Evolutionary conservation across 2,888 invertebrate genomes (phyloP), one percentile per base, ranked within the genome.

Genomic region (Metalampra italica): DNA sequence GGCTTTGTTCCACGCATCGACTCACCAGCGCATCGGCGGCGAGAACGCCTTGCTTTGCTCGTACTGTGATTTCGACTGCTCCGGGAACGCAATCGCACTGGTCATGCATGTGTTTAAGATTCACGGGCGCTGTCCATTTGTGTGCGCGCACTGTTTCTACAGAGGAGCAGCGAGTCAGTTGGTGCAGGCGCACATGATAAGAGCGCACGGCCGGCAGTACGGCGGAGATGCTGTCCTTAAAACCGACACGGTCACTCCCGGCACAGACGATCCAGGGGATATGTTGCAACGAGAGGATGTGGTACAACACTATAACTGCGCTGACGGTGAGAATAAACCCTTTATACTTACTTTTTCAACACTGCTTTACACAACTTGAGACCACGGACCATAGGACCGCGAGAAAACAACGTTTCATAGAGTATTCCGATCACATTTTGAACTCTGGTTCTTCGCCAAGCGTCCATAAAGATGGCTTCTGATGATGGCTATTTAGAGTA

Each of bases 81-180:
- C 64, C 2, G 63, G 71, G 38, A 60, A 83, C 64, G 67, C 81
- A 51, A 76, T 79, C 49, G 64, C 86, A 36, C 69, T 93, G 58
- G 84, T 90, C 39, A 75, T 81, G 46, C 95, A 95, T 67, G 89
- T 94, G 11, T 89, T 92, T 44, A 88, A 90, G 29, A 83, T 83
- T 34, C 95, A 95, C 62, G 90, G 89, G 0, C 78, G 85, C 47
- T 93, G 94, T 61, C 81, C 86, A 29, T 94, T 79, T 61, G 91
- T 92, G 30, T 95, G 95, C 62, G 82, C 79, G 3, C 87, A 91
- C 56, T 95, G 95, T 65, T 92, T 94, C 62, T 95, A 94, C 70
- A 83, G 94, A 44, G 92, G 92, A 0, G 78, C 90, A 0, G 81
- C 90, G 0, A 87, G 90, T 43, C 91, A 91, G 47, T 90, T 93